Evolutionary conservation across 92 coral and sea anemone species (phyloP), one percentile per base, ranked within the genome.

Genomic region (Ricordea florida): DNA sequence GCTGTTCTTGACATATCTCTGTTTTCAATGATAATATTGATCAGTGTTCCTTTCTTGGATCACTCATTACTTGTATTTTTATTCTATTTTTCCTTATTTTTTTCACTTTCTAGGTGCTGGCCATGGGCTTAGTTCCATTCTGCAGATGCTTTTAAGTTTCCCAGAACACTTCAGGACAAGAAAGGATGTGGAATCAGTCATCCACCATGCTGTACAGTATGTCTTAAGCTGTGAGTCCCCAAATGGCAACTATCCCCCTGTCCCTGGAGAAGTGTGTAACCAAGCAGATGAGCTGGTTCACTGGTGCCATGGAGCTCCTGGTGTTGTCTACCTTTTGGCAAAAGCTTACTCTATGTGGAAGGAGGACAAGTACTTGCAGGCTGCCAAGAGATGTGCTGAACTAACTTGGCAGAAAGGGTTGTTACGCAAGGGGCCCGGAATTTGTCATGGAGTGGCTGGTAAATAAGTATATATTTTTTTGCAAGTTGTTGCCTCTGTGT

Each of bases 301-400:
- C 49, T 94, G 98, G 98, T 94, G 98, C 33, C 98, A 94, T 77
- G 98, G 98, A 10, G 94, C 92, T 1, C 98, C 98, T 4, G 98
- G 98, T 1, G 97, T 94, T 1, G 93, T 94, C 59, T 94, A 91
- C 40, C 71, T 94, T 6, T 72, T 94, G 61, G 98, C 66, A 33
- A 94, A 94, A 66, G 98, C 97, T 10, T 94, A 88, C 79, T 66
- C 91, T 16, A 75, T 67, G 2, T 94, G 98, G 98, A 88, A 80
- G 10, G 97, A 94, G 48, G 90, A 85, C 42, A 88, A 86, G 78
- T 94, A 88, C 81, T 67, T 94, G 23, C 74, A 94, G 20, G 98
- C 98, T 16, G 90, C 89, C 3, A 78, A 87, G 55, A 69, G 91
- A 48, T 91, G 98, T 72, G 98, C 94, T 21, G 97, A 91, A 13